A percentile compares a stretch with the other conserved stretches of the same genome.
These are phyloP conservation scores for Hormaphis cornu DNA, from an alignment of 1,140 invertebrate genomes.

Conservation along the genomic window DNA sequence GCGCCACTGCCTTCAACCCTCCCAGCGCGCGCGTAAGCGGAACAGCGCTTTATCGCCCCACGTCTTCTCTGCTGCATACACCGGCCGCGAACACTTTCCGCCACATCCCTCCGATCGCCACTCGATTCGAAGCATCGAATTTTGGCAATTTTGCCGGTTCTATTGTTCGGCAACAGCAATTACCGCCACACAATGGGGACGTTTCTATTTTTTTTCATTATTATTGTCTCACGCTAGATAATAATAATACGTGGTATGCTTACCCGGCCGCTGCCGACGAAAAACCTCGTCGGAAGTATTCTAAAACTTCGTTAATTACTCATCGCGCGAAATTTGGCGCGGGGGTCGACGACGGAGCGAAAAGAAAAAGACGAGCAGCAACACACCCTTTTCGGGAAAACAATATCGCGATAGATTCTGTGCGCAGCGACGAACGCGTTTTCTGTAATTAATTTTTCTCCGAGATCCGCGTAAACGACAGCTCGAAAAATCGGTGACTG, in stretches of 20 bases:
- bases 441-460: no score
- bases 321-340: neutral
- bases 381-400: no score
- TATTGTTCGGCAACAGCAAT: constrained; percentile 18
- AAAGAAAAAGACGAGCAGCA: no score
- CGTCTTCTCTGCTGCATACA: no score
- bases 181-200: constrained; percentile 18
- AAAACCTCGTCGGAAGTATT: constrained; percentile 1
- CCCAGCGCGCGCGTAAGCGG: no score
- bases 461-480: no score
- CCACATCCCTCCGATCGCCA: no score
- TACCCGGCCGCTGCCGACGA: neutral
- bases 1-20: no score
- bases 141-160: constrained; percentile 22
- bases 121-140: constrained; percentile 21
- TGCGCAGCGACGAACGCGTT: neutral
- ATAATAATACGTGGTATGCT: constrained; percentile 1
- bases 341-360: no score
- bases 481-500: no score
- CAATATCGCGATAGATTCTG: no score
- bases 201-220: no score
- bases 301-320: constrained; percentile 29
- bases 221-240: constrained; percentile 25
- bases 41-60: neutral
- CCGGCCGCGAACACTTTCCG: neutral